A percentile compares a stretch with the other conserved stretches of the same genome.
These are phyloP conservation scores for Agraylea sexmaculata DNA, from an alignment of 1,140 invertebrate species.

Conservation along the genomic window DNA sequence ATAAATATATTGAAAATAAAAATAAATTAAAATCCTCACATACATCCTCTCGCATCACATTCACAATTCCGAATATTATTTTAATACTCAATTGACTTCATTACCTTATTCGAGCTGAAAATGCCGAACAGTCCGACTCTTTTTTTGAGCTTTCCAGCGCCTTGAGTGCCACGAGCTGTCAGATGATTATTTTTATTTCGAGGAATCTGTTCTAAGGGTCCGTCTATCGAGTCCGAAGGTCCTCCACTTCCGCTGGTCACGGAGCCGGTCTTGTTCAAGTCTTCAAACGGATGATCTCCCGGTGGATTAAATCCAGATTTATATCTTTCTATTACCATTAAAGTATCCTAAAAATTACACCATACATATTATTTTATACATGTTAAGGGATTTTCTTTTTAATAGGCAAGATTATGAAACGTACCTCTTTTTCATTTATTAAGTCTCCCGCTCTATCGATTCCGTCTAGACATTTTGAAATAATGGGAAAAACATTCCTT, in stretches of 20 bases:
- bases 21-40: too few relatives aligned
- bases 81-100: too few relatives aligned
- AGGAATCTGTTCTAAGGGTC: conserved; percentile 72
- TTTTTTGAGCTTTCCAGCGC: conserved; percentile 76
- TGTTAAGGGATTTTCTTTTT: conserved; percentile 4
- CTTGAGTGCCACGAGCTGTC: conserved; percentile 80
- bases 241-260: conserved; percentile 45
- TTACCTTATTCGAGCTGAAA: conserved; percentile 92
- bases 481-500: conserved; percentile 87
- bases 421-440: conserved; percentile 77
- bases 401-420: background rate
- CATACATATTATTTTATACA: conserved; percentile 4
- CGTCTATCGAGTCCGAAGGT: conserved; percentile 33
- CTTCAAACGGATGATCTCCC: conserved; percentile 91
- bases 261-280: conserved; percentile 50
- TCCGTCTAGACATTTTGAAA: conserved; percentile 89
- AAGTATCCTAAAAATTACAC: conserved; percentile 57
- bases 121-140: conserved; percentile 76
- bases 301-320: conserved; percentile 93
- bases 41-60: too few relatives aligned
- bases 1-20: too few relatives aligned
- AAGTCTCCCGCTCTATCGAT: conserved; percentile 82
- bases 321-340: conserved; percentile 82
- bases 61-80: background rate
- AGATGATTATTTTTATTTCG: conserved; percentile 41